Evolutionary conservation across 1,140 invertebrate species (phyloP), one percentile per base, ranked within the genome.

Genomic region (Rhynchophorus ferrugineus): DNA sequence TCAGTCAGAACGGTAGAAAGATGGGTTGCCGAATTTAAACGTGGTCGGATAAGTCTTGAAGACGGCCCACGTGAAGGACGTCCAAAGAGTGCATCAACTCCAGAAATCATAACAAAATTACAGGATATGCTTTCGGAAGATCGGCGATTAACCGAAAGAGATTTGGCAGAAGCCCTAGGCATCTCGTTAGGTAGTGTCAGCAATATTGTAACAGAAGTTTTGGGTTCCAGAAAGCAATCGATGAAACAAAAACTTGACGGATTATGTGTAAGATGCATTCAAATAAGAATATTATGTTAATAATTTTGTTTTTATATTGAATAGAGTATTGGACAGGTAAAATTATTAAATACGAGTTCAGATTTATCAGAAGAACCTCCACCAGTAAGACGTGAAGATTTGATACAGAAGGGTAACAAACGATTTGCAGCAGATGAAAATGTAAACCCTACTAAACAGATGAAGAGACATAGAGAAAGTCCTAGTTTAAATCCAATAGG

Each of bases 1-100:
- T 29, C 24, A 29, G 11, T 29, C 24, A 5, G 36, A 13, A 38
- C 5, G 13, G 36, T 38, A 42, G 8, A 49, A 49, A 41, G 36
- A 19, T 67, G 61, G 58, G 58, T 38, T 59, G 59, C 59, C 57
- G 59, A 67, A 29, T 68, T 67, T 63, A 56, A 66, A 62, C 57
- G 52, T 29, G 61, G 60, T 53, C 59, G 59, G 61, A 62, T 45
- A 14, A 50, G 51, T 56, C 54, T 58, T 20, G 39, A 54, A 53
- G 57, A 65, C 52, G 52, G 58, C 34, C 39, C 56, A 58, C 57
- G 57, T 47, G 51, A 48, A 13, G 59, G 54, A 46, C 50, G 59
- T 8, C 60, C 61, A 62, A 58, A 57, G 51, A 42, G 24, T 56
- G 46, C 19, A 24, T 55, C 54, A 34, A 51, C 49, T 2, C 24